Base-by-base conservation (phyloP, 2,888 invertebrate genomes). In the Enchytraeus crypticus region DNA sequence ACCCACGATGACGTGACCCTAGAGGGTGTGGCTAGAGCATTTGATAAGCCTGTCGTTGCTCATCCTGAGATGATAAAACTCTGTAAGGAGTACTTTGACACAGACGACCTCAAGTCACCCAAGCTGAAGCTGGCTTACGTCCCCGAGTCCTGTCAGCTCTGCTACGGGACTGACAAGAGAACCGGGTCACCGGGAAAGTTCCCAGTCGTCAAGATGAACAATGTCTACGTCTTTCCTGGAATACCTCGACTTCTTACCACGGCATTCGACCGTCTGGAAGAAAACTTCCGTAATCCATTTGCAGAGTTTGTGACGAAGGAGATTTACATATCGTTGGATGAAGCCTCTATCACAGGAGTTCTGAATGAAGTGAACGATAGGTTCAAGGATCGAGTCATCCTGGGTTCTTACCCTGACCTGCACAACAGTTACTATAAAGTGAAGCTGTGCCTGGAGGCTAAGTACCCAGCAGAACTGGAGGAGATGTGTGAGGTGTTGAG, bases 1-100 rank as follows among this genome's bases (percentile, higher is more conserved):
- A 88, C 88, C 21, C 88, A 88, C 74, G 88, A 88, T 78, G 88
- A 88, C 76, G 81, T 86, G 69, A 88, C 88, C 1, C 87, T 85
- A 78, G 84, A 85, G 81, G 87, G 79, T 77, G 81, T 82, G 4
- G 82, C 82, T 2, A 73, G 74, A 64, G 82, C 82, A 2, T 82
- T 83, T 70, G 70, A 72, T 55, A 79, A 80, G 53, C 68, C 71
- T 14, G 64, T 79, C 2, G 67, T 70, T 38, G 71, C 77, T 26
- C 77, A 81, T 65, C 76, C 77, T 5, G 78, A 80, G 2, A 72
- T 82, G 21, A 74, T 77, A 2, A 67, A 72, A 32, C 70, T 81
- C 11, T 74, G 80, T 61, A 73, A 74, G 51, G 65, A 74, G 3
- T 78, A 77, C 64, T 77, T 80, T 66, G 73, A 72, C 21, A 71